Conservation (phyloP, 92 coral and sea anemone genomes). For the Phenganax subtilis region DNA sequence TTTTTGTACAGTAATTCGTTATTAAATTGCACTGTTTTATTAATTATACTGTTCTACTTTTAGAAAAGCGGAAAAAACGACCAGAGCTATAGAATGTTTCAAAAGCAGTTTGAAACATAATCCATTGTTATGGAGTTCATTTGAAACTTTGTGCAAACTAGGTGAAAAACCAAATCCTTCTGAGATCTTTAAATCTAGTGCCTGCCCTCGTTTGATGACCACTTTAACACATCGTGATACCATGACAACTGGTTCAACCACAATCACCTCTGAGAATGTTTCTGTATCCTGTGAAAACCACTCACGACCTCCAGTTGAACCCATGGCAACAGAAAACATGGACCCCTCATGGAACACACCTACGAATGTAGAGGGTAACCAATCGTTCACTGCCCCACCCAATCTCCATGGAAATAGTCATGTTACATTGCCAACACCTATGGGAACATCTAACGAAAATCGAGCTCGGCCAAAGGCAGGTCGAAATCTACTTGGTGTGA, state of each 20-base stretch:
- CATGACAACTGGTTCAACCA: slow-evolving; percentile 75
- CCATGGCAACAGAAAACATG: slow-evolving; percentile 89
- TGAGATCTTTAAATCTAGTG: slow-evolving; percentile 75
- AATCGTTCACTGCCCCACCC: slow-evolving; percentile 34
- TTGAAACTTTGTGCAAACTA: slow-evolving; percentile 76
- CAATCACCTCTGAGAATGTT: slow-evolving; percentile 67
- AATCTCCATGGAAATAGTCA: slow-evolving; percentile 46
- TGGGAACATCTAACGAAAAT: slow-evolving; percentile 66
- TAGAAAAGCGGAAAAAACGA: slow-evolving; percentile 86
- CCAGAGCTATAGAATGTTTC: slow-evolving; percentile 89
- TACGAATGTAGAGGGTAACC: slow-evolving; percentile 26
- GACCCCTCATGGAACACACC: slow-evolving; percentile 84
- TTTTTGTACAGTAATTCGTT: background rate
- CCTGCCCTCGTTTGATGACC: slow-evolving; percentile 76
- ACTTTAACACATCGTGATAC: slow-evolving; percentile 63
- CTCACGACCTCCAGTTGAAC: slow-evolving; percentile 53
- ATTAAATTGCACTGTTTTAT: background rate
- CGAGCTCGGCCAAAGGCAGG: slow-evolving; percentile 81
- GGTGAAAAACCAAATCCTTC: slow-evolving; percentile 93
- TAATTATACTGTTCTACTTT: background rate
- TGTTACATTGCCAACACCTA: slow-evolving; percentile 64
- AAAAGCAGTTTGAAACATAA: slow-evolving; percentile 88
- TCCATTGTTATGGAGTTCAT: slow-evolving; percentile 91
- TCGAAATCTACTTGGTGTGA: slow-evolving; percentile 76
- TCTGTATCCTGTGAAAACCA: slow-evolving; percentile 52